Evolutionary conservation across 2,113 vertebrate genomes (phyloP).

Genomic region (Tragulus kanchil): DNA sequence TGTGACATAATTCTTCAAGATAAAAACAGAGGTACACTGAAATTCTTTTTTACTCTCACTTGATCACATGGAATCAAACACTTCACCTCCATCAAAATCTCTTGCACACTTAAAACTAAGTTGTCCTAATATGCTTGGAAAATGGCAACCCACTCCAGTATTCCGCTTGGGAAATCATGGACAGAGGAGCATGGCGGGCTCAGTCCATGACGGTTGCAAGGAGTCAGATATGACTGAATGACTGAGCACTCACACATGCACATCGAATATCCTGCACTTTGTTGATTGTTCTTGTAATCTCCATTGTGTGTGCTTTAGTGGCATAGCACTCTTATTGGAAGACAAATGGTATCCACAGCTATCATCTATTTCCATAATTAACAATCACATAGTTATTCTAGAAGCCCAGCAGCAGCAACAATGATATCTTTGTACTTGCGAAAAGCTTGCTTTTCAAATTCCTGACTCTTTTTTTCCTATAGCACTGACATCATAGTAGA

Average conservation of each 20-base stretch:
- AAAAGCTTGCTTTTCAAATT: slow-evolving; percentile 70
- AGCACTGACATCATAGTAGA: slow-evolving; percentile 56
- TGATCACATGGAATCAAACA: slow-evolving; percentile 6
- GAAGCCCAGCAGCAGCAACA: slow-evolving; percentile 51
- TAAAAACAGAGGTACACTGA: slow-evolving; percentile 8
- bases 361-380: slow-evolving; percentile 75
- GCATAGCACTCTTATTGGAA: slow-evolving; percentile 16
- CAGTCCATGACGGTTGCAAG: not conserved
- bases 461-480: slow-evolving; percentile 56
- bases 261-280: slow-evolving; percentile 78
- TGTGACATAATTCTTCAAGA: not conserved
- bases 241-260: not conserved
- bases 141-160: not conserved
- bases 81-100: not conserved
- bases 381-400: slow-evolving; percentile 63
- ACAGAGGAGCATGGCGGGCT: not conserved
- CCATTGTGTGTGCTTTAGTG: slow-evolving; percentile 66
- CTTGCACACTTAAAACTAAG: slow-evolving; percentile 48
- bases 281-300: slow-evolving; percentile 72
- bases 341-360: slow-evolving; percentile 22
- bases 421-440: slow-evolving; percentile 43
- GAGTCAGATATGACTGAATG: not conserved
- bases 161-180: not conserved
- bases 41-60: not conserved
- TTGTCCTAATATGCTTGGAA: slow-evolving; percentile 71